Evolutionary conservation across 2,888 invertebrate genomes (phyloP), one percentile per base, ranked within the genome.

Genomic region (Thymelicus lineola): DNA sequence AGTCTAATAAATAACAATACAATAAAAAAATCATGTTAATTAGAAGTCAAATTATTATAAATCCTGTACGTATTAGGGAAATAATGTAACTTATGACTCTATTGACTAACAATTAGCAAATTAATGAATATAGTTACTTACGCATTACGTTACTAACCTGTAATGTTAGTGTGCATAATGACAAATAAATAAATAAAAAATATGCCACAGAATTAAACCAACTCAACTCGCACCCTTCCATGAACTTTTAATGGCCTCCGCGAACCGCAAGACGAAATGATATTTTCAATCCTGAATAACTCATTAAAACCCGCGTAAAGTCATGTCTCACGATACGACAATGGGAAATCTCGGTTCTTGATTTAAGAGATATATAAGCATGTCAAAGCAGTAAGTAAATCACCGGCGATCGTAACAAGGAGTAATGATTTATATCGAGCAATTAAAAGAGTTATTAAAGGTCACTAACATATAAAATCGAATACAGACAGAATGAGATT

Each of bases 301-400:
- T 91, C 92, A 91, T 93, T 91, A 92, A 90, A 87, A 83, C 75
- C 79, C 86, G 75, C 89, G 88, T 90, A 87, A 89, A 90, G 80
- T 76, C 77, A 76, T 75, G 75, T 79, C 81, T 76, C 74, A 74
- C 66, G 79, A 79, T 86, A 88, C 82, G 87, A 91, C 91, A 92
- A 91, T 88, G 82, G 88, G 79, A 81, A 83, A 85, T 80, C 75
- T 78, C 60, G 75, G 75, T 66, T 72, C 72, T 80, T 89, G 89
- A 91, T 91, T 91, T 91, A 92, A 88, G 80, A 77, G 82, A 82
- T 83, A 80, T 79, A 79, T 80, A 76, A 80, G 81, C 84, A 81
- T 89, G 92, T 91, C 92, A 91, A 88, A 86, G 87, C 87, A 82
- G 87, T 86, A 87, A 87, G 92, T 93, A 93, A 93, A 93, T 93